Base-by-base conservation (phyloP, 2,113 vertebrate genomes). In the Alosa alosa region DNA sequence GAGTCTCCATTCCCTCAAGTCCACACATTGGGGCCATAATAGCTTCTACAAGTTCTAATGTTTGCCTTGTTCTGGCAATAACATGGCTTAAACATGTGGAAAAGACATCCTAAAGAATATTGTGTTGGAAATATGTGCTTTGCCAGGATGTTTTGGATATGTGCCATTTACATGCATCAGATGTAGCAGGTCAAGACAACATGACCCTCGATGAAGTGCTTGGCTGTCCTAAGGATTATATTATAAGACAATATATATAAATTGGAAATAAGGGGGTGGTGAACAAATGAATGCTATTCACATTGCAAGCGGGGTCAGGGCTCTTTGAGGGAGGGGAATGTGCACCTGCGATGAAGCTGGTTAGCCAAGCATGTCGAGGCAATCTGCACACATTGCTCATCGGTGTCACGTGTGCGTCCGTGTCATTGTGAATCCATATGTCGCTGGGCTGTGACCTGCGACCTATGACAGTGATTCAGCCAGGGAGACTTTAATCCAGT, bases 351-450 rank as follows among this genome's bases (percentile, higher is more conserved):
- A 60, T 83, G 82, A 60, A 44, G 50, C 39, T 83, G 49, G 31
- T 89, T 82, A 5, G 49, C 85, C 81, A 83, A 81, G 85, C 85
- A 18, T 82, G 68, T 41, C 9, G 46, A 85, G 89, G 84, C 89
- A 87, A 85, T 90, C 91, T 89, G 90, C 89, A 90, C 85, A 89
- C 86, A 87, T 64, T 7, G 82, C 13, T 49, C 13, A 49, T 84
- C 81, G 31, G 10, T 18, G 78, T 85, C 55, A 72, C 82, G n/a
- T 72, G 15, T 1, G 49, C 72, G 57, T 64, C 18, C 45, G 46
- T 31, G 45, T 82, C 81, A 81, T 57, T 57, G 68, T 83, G 75
- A 0, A 86, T 86, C 90, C 87, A 90, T 90, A 89, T 89, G 90
- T 82, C 86, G 11, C 0, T 0, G 10, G 3, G 50, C 64, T 72